Base-by-base conservation (phyloP, 2,113 vertebrate genomes). In the Bufo gargarizans region DNA sequence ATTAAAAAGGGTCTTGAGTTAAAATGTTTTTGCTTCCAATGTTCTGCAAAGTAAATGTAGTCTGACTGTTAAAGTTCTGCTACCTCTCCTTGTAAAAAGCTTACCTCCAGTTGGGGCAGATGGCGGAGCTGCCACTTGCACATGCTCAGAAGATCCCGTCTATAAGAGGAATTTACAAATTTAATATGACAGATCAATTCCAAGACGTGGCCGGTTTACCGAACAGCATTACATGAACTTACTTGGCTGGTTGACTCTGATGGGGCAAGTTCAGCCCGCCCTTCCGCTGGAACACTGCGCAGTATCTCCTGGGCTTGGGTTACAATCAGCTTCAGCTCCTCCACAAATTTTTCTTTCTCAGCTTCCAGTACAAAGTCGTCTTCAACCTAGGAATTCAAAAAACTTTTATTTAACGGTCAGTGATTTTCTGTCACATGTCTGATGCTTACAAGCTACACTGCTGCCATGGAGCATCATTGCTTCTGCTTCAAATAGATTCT, bases 291-390 rank as follows among this genome's bases (percentile, higher is more conserved):
- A 19, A 92, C 86, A 43, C 87, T 89, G 86, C 94, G 94, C 88
- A 97, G 95, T 84, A 96, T 94, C 91, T 95, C 97, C 47, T 96
- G 96, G 56, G 97, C 96, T 92, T 95, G 95, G 78, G 92, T 93
- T 22, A 98, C 95, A 1, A 97, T 96, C 86, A 93, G 88, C 89
- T 90, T 94, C 88, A 98, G 92, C 84, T 97, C 96, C 84, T 96
- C 97, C 58, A 97, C 94, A 95, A 98, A 98, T 92, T 93, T 97
- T 84, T 96, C 96, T 90, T 96, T 98, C 90, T 97, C 97, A 84
- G 90, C 91, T 90, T 97, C 96, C 78, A 97, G 92, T 61, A 97
- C 96, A 96, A 97, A 98, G 85, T 97, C 95, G 92, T 97, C 96
- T 91, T 98, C 97, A 61, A 97, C 97, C 97, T 97, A 89, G 1